These are phyloP conservation scores for Xenus cinereus DNA, from an alignment of 2,113 vertebrate species.

Conservation along the genomic window DNA sequence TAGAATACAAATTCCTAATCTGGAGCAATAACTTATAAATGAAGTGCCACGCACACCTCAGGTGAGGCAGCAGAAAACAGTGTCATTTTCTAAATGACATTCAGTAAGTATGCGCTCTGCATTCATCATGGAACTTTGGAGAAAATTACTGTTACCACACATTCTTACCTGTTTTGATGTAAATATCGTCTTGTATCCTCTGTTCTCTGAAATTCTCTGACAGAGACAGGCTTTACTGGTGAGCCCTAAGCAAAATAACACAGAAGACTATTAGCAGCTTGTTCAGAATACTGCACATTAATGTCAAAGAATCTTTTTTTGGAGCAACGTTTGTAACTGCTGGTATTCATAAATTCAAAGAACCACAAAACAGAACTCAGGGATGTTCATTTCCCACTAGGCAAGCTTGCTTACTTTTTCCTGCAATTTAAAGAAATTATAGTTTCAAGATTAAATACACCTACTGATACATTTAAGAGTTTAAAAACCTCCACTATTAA, in stretches of 20 bases:
- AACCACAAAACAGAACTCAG: background rate
- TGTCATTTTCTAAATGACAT: background rate
- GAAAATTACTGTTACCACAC: background rate
- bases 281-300: background rate
- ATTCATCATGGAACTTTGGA: background rate
- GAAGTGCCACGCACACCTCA: background rate
- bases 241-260: conserved; percentile 75
- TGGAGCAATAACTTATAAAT: background rate
- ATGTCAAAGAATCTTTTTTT: background rate
- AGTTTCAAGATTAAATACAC: background rate
- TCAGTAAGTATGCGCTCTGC: background rate
- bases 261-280: background rate
- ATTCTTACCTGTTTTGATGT: conserved; percentile 80
- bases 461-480: background rate
- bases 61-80: background rate
- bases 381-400: background rate
- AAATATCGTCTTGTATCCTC: conserved; percentile 80
- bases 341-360: background rate
- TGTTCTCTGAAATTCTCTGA: conserved; percentile 75
- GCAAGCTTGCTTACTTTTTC: background rate
- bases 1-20: background rate
- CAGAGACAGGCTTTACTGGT: conserved; percentile 71
- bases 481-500: background rate
- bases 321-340: background rate
- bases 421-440: background rate